A percentile compares a stretch with the other conserved stretches of the same genome.
phyloP scores from a whole-genome alignment of 1,140 invertebrate genomes.

The Conus ventricosus region DNA sequence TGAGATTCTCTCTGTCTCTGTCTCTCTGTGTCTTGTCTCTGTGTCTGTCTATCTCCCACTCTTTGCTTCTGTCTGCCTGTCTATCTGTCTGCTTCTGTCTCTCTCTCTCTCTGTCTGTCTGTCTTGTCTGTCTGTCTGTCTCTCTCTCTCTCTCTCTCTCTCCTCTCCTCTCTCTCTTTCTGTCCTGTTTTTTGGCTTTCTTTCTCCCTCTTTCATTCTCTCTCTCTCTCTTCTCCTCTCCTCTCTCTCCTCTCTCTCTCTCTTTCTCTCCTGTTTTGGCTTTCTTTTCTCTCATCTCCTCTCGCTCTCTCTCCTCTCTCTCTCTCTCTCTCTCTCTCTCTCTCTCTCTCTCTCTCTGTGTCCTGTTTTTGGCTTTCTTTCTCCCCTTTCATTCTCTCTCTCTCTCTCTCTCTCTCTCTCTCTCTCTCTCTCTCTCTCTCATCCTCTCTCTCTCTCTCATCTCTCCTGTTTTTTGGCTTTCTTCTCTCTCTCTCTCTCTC shows the following conservation, averaged over 20 bases:
- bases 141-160: background rate
- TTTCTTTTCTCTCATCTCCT: background rate
- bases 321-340: background rate
- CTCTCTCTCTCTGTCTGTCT: background rate
- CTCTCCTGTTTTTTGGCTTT: too few relatives aligned
- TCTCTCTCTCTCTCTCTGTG: background rate
- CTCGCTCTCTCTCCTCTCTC: background rate
- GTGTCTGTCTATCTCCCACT: background rate
- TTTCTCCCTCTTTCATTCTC: background rate
- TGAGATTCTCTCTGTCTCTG: too few relatives aligned
- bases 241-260: background rate
- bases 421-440: too few relatives aligned
- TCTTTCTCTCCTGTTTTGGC: background rate
- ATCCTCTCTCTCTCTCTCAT: too few relatives aligned
- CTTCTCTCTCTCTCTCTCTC: too few relatives aligned
- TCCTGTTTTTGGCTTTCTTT: background rate
- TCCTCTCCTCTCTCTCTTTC: background rate
- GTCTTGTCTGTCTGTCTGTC: background rate
- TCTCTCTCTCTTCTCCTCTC: background rate
- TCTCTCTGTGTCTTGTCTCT: background rate
- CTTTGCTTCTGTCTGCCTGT: background rate
- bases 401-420: background rate
- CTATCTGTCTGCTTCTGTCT: background rate
- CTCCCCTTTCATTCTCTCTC: background rate
- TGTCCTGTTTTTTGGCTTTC: background rate